Percentiles rank a stretch among this genome's conserved stretches.
Evolutionary conservation across 2,797 vertebrate genomes (phyloP).

Genomic region (Phyllotis vaccarum): DNA sequence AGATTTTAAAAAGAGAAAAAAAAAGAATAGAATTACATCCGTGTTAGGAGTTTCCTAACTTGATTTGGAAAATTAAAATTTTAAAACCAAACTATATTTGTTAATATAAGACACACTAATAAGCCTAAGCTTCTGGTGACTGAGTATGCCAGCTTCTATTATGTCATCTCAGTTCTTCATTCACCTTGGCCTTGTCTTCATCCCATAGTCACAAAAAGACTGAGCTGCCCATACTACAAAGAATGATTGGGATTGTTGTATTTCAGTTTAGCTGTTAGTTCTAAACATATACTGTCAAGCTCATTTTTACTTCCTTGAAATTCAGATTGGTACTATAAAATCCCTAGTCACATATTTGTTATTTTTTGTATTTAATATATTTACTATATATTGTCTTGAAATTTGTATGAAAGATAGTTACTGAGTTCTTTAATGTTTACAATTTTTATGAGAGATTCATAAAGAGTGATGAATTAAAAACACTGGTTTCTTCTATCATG

Average conservation of each 20-base stretch:
- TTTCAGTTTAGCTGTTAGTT: background rate
- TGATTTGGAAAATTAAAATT: background rate
- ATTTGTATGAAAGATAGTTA: background rate
- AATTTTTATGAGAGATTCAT: constrained; percentile 32
- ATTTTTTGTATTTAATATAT: background rate
- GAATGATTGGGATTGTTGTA: background rate
- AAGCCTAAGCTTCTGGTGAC: background rate
- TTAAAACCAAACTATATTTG: background rate
- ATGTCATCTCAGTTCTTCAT: background rate
- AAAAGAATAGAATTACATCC: background rate
- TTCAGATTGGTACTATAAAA: background rate
- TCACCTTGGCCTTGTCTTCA: background rate
- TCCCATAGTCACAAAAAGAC: background rate
- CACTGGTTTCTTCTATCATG: background rate
- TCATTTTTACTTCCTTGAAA: background rate
- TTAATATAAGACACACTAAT: background rate
- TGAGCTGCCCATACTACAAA: background rate
- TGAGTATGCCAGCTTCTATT: background rate
- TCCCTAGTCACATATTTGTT: background rate
- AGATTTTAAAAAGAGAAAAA: no score
- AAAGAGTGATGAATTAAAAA: constrained; percentile 61
- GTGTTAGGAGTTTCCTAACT: background rate
- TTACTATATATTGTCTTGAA: constrained; percentile 22
- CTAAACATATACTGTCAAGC: background rate
- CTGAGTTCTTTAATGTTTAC: constrained; percentile 18